Evolutionary conservation across 2,797 vertebrate species (phyloP).

Genomic region (Thamnophis elegans): DNA sequence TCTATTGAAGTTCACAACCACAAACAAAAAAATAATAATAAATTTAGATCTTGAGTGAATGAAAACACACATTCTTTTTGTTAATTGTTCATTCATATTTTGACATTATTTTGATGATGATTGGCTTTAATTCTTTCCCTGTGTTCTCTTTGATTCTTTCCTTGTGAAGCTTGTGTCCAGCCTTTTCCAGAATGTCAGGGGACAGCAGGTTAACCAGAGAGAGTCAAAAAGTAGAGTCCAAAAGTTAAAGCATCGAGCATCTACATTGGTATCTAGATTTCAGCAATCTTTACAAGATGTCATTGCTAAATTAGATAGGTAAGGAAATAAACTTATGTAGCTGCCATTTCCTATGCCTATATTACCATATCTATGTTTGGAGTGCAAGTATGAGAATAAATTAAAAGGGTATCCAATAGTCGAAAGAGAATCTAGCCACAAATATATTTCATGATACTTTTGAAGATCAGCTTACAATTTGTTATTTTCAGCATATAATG

Average conservation of each 20-base stretch:
- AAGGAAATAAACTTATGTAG: conserved; percentile 9
- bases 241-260: conserved; percentile 67
- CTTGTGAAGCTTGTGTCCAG: conserved; percentile 79
- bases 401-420: background rate
- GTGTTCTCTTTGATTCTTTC: background rate
- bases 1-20: background rate
- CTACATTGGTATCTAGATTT: conserved; percentile 81
- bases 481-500: too few species aligned
- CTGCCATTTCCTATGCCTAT: background rate
- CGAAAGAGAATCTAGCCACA: background rate
- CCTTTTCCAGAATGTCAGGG: conserved; percentile 80
- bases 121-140: background rate
- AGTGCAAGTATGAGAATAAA: background rate
- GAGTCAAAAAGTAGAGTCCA: conserved; percentile 68
- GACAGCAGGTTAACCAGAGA: conserved; percentile 68
- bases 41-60: background rate
- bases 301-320: conserved; percentile 83
- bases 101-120: background rate
- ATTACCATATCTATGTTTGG: background rate
- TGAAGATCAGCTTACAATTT: background rate
- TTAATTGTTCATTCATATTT: background rate
- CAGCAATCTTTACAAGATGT: conserved; percentile 85
- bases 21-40: too few species aligned
- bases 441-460: too few species aligned
- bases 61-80: background rate